Base-by-base conservation (phyloP, 1,140 invertebrate species). In the Streblospio benedicti region DNA sequence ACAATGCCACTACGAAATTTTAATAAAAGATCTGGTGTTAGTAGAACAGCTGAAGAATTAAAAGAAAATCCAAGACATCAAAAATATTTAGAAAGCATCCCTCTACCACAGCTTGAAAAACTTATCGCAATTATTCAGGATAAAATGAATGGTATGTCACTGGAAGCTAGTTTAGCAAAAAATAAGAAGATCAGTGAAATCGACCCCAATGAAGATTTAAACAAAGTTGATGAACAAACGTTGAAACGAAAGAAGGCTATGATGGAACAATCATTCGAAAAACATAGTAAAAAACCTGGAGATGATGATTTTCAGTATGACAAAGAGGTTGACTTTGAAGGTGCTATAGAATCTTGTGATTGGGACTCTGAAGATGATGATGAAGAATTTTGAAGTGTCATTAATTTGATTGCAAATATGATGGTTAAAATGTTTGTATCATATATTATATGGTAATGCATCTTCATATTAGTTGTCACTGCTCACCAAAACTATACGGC, bases 291-390 rank as follows among this genome's bases (percentile, higher is more conserved):
- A 30, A 76, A 74, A 52, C 75, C 75, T 9, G 72, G 69, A 2
- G 80, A 81, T 70, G 71, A 75, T 1, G 71, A 74, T 55, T 81
- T 77, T 61, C 57, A 76, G 56, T 81, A 81, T 67, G 78, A 81
- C 57, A 62, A 78, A n/a, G 73, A 75, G 44, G 68, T 73, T 1
- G 73, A 77, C 41, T 78, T 78, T 68, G 69, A 72, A 9, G 68
- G 35, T 2, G 44, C 43, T 0, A 61, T 73, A 18, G 73, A 75
- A 58, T 61, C 67, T 4, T 67, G 65, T 45, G 69, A 68, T 1
- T 76, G 74, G 74, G 71, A 74, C 49, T 73, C 71, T 0, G 71
- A 57, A 41, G 62, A 69, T 9, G 66, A 64, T 18, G 68, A 73
- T 57, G 59, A 60, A 33, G 70, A 68, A 32, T 73, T 74, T 61